Evolutionary conservation across 2,113 vertebrate species (phyloP).

Genomic region (Mustela lutreola): DNA sequence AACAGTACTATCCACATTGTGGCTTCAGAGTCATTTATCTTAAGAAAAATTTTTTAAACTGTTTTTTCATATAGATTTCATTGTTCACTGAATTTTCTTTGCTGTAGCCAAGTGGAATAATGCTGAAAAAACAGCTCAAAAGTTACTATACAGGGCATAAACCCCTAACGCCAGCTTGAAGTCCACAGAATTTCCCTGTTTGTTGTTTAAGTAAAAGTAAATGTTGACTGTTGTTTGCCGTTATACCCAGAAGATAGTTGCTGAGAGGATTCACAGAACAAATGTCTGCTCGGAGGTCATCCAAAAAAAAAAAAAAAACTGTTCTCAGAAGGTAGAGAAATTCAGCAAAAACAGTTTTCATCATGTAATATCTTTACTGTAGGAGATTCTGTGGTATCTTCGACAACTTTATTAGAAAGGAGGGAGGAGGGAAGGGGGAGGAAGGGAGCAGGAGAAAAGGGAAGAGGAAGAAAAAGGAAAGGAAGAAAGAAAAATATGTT

Average conservation of each 20-base stretch:
- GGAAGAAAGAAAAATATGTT: neutral
- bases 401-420: neutral
- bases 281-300: neutral
- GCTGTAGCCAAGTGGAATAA: neutral
- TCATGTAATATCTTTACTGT: neutral
- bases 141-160: neutral
- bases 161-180: neutral
- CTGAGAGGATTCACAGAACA: neutral
- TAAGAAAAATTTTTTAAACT: neutral
- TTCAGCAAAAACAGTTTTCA: neutral
- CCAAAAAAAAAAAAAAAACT: neutral
- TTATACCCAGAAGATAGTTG: neutral
- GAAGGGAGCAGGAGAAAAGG: neutral
- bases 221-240: neutral
- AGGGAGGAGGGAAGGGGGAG: too few species aligned
- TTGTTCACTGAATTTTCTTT: constrained; percentile 40
- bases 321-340: neutral
- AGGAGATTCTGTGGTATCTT: neutral
- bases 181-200: neutral
- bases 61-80: constrained; percentile 18
- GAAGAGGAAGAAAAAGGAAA: accelerated
- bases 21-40: constrained; percentile 34
- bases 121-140: neutral
- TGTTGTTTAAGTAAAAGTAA: neutral
- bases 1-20: neutral